Conservation (phyloP, 2,113 vertebrate genomes). For the Coryphaenoides rupestris region DNA sequence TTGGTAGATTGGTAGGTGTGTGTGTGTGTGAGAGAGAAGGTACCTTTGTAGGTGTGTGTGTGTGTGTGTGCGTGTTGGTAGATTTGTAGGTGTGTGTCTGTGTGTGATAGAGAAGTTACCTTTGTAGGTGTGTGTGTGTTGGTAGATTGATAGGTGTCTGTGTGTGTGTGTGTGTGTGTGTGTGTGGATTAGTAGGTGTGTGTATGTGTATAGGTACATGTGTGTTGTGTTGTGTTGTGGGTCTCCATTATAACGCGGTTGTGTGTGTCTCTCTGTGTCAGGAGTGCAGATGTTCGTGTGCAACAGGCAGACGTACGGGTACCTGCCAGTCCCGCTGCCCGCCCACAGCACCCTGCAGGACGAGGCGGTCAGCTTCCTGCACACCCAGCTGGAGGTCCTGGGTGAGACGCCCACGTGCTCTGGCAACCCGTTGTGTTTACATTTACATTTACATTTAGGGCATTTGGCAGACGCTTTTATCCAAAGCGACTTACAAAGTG, state of each 20-base stretch:
- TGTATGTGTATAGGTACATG: no score
- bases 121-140: not conserved
- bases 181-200: no score
- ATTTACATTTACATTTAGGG: no score
- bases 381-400: conserved; percentile 83
- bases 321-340: conserved; percentile 79
- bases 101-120: not conserved
- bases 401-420: conserved; percentile 72
- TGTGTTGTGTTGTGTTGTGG: no score
- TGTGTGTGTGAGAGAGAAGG: not conserved
- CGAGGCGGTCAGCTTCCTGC: conserved; percentile 83
- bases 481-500: no score
- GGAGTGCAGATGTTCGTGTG: conserved; percentile 88
- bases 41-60: not conserved
- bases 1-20: no score
- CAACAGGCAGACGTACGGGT: conserved; percentile 81
- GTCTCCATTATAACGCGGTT: not conserved
- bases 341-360: conserved; percentile 78
- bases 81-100: no score
- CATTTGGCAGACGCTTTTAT: no score
- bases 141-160: no score
- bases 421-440: not conserved
- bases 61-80: no score
- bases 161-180: no score
- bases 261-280: conserved; percentile 37